Base-by-base conservation (phyloP, 2,113 vertebrate species). In the Himantopus leucocephalus region DNA sequence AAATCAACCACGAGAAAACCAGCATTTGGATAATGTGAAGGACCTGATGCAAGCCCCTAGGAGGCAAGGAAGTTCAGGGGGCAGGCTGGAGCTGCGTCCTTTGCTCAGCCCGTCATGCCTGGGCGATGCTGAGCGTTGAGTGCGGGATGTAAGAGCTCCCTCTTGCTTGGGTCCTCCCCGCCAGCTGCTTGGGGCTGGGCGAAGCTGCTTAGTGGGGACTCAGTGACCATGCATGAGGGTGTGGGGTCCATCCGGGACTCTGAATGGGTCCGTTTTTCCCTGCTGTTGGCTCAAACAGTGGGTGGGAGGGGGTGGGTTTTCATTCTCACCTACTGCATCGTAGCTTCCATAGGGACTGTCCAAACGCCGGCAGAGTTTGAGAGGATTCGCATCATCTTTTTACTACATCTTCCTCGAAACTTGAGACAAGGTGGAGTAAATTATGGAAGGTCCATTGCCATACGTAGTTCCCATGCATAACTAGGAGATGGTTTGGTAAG, bases 1-100 rank as follows among this genome's bases (percentile, higher is more conserved):
- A 98, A 97, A 94, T 64, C 75, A 82, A 52, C 94, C 80, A 63
- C 20, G 30, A 70, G 83, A 86, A 39, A 74, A 75, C 55, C 2
- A 0, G 43, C 4, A 1, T 79, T 94, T 0, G 30, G 53, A 47
- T 78, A 93, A 86, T 6, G 12, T 67, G 82, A 58, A 89, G 73
- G 70, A 80, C 17, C n/a, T 79, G 72, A 20, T 82, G 71, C 35
- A 80, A 82, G 92, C 32, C 80, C 63, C 37, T 68, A 23, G 39
- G 9, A 87, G 64, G 41, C 39, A 64, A 53, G 87, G 89, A 86
- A 18, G 78, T 86, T 86, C 60, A 37, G 82, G 81, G 79, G 47
- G 56, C 78, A 84, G 77, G 55, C 90, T 70, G 26, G 43, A 79
- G 29, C 68, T 35, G 14, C 70, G 32, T 50, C 64, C 43, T 82